These are phyloP conservation scores for Saccostrea cuccullata DNA, from an alignment of 1,140 invertebrate species.

Conservation along the genomic window DNA sequence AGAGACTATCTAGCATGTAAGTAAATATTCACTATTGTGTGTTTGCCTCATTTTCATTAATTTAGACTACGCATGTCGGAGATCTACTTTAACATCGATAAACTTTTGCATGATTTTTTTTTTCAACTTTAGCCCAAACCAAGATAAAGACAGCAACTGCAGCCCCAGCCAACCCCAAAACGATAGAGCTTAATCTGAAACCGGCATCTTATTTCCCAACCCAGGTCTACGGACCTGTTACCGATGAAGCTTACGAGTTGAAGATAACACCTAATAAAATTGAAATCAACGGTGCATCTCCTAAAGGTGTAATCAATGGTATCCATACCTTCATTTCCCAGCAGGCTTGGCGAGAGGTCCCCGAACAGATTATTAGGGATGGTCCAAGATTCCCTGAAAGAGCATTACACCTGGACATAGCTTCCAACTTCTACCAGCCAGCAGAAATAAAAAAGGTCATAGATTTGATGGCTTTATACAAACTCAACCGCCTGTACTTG, in stretches of 20 bases:
- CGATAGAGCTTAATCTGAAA: not conserved
- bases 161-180: not conserved
- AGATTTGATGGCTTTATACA: constrained; percentile 26
- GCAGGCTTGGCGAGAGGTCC: not conserved
- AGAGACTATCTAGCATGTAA: not conserved
- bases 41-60: not conserved
- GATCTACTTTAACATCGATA: not conserved
- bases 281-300: not conserved
- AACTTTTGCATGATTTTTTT: not conserved
- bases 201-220: not conserved
- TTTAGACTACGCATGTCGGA: not conserved
- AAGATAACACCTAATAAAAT: not conserved
- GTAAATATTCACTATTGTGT: not conserved
- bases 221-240: not conserved
- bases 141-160: not conserved
- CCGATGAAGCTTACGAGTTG: not conserved
- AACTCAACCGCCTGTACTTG: constrained; percentile 23
- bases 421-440: not conserved
- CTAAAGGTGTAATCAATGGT: not conserved
- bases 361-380: not conserved
- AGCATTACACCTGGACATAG: constrained; percentile 13
- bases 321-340: not conserved
- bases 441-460: not conserved
- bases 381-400: constrained; percentile 28
- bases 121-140: not conserved